Evolutionary conservation across 2,888 invertebrate genomes (phyloP), one percentile per base, ranked within the genome.

Genomic region (Agrochola circellaris): DNA sequence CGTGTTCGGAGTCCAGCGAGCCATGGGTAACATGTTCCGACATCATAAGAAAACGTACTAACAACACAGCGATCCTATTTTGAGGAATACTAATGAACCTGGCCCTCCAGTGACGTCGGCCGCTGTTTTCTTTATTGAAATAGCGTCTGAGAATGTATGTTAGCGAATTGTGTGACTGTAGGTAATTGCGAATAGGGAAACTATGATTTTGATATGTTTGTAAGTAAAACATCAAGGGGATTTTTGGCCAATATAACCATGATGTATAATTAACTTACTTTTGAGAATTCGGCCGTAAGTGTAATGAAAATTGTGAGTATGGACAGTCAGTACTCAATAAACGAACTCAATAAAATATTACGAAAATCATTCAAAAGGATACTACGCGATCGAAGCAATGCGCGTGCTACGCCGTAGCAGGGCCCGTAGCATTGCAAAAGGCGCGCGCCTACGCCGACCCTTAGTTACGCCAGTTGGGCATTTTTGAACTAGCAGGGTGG

Each of bases 61-160:
- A 91, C 90, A 83, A 73, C 79, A 69, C 81, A 72, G 81, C 85
- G 83, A 88, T 84, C 88, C 86, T 85, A 90, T 92, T 94, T 91
- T 85, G 86, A 89, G 88, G 90, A 92, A 93, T 92, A 91, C 90
- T 93, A 93, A 94, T 93, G 91, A 92, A 91, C 75, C 64, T 82
- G 65, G 67, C 75, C 80, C 77, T 83, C 82, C 70, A 73, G 81
- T 87, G 84, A 88, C 84, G 89, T 79, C 79, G 83, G 81, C 82
- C 80, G 76, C 78, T 92, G 88, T 93, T 93, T 93, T 92, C 93
- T 91, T 92, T 93, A 93, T 93, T 92, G 86, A 91, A 92, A 93
- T 93, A 42, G 45, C 77, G 82, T 91, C 87, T 82, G 71, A 72
- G 62, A 82, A 74, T 82, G 79, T 85, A 72, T 74, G 61, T 26